Evolutionary conservation across 2,113 vertebrate species (phyloP), one percentile per base, ranked within the genome.

Genomic region (Dicrurus megarhynchus): DNA sequence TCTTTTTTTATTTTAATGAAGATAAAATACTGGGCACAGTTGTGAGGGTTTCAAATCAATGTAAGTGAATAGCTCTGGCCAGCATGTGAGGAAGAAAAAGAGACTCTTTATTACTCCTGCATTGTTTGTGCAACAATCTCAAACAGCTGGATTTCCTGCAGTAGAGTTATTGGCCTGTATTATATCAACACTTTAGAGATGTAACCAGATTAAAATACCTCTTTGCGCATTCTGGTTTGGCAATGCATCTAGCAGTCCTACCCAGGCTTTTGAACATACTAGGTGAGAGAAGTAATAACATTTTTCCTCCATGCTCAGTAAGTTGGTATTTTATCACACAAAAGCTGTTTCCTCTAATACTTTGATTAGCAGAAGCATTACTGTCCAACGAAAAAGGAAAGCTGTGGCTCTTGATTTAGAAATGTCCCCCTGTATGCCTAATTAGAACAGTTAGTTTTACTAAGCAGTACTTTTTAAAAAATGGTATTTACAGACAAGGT

Each of bases 61-160:
- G 42, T 24, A 80, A 95, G 24, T 46, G 32, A 94, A 96, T 91
- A 91, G 89, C 67, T 65, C 67, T 69, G 61, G 70, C 17, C 59
- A 82, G 63, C 61, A 20, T 39, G 23, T 8, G 13, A 80, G 17
- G 13, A 78, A 30, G 11, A 33, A 75, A 91, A 69, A 79, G 44
- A 73, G 39, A 32, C 41, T 18, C 24, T 83, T 86, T 64, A 89
- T 89, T 93, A 70, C 50, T 61, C 59, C 56, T 47, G 41, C 67
- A 57, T 90, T 90, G 79, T 73, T 94, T 64, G 75, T n/a, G 80
- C 42, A 71, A 84, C 81, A 71, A 60, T 79, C n/a, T 75, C 49
- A 71, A 96, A 82, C 77, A 80, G 82, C 75, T 90, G 70, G 53
- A 84, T 80, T 89, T 95, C 65, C 87, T 42, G 39, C 39, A 85